phyloP scores from a whole-genome alignment of 2,888 invertebrate genomes.

The Dasypogon diadema region DNA sequence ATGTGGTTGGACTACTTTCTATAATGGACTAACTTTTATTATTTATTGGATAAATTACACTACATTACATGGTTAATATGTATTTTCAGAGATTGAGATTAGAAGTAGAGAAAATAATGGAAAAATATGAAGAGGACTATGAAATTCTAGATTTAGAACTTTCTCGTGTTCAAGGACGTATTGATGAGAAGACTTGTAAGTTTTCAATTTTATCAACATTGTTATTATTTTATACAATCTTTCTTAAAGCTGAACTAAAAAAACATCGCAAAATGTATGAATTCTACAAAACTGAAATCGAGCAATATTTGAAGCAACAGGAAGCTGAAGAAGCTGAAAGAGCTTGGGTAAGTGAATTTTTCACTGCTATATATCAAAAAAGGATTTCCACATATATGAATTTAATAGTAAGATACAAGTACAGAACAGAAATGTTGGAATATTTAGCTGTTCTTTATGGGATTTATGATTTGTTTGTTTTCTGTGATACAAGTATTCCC shows the following conservation, averaged over 20 bases:
- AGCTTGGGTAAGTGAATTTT: background rate
- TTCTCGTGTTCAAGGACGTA: background rate
- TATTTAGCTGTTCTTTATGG: no score
- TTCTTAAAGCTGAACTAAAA: background rate
- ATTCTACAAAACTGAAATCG: background rate
- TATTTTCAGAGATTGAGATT: background rate
- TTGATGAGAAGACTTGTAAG: background rate
- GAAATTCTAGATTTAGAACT: background rate
- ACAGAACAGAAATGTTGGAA: no score
- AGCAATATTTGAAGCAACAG: background rate
- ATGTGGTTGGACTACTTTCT: no score
- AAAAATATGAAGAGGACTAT: constrained; percentile 10
- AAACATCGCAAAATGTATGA: background rate
- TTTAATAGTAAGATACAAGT: no score
- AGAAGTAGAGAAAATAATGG: background rate
- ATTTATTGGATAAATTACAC: no score
- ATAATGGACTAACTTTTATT: no score
- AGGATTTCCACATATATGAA: no score
- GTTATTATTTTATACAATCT: no score
- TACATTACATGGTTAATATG: no score
- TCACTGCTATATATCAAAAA: no score
- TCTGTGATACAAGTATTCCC: no score
- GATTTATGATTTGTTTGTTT: no score
- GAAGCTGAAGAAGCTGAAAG: constrained; percentile 5
- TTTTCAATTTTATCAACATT: background rate